Conservation (phyloP, 2,888 invertebrate species). For the Rhingia rostrata region DNA sequence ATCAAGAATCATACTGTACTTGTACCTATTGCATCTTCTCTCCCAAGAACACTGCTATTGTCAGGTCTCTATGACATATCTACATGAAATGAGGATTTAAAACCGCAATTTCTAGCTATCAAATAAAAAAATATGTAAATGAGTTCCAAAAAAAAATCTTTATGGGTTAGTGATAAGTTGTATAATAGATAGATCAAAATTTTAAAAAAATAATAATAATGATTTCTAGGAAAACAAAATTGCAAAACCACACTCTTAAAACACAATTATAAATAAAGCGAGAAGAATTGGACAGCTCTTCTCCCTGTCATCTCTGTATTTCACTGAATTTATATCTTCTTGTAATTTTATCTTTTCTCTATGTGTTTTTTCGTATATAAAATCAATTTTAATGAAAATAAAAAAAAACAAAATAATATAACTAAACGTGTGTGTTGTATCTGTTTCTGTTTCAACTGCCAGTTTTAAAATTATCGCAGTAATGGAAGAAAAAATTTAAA, state of each 20-base stretch:
- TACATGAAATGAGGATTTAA: conserved; percentile 52
- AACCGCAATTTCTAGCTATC: conserved; percentile 50
- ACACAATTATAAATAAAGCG: conserved; percentile 33
- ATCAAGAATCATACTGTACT: conserved; percentile 17
- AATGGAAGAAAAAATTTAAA: conserved; percentile 58
- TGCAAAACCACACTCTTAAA: conserved; percentile 48
- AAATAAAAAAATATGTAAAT: conserved; percentile 1
- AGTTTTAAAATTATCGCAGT: conserved; percentile 70
- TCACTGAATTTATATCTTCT: conserved; percentile 67
- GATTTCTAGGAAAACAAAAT: conserved; percentile 58
- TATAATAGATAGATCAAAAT: conserved; percentile 72
- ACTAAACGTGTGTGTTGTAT: conserved; percentile 69
- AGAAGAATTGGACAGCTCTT: conserved; percentile 43
- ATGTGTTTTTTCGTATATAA: conserved; percentile 68
- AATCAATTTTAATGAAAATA: conserved; percentile 28
- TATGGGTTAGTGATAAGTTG: conserved; percentile 74
- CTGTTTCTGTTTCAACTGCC: conserved; percentile 70
- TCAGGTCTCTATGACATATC: conserved; percentile 67
- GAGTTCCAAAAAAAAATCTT: conserved; percentile 51
- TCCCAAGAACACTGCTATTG: conserved; percentile 32
- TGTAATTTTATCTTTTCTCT: conserved; percentile 72
- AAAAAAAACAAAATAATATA: conserved; percentile 15
- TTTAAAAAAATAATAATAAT: conserved; percentile 45
- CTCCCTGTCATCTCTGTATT: conserved; percentile 53
- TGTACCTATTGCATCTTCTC: conserved; percentile 35